Evolutionary conservation across 2,888 invertebrate genomes (phyloP), one percentile per base, ranked within the genome.

Genomic region (Sinotaia quadrata): DNA sequence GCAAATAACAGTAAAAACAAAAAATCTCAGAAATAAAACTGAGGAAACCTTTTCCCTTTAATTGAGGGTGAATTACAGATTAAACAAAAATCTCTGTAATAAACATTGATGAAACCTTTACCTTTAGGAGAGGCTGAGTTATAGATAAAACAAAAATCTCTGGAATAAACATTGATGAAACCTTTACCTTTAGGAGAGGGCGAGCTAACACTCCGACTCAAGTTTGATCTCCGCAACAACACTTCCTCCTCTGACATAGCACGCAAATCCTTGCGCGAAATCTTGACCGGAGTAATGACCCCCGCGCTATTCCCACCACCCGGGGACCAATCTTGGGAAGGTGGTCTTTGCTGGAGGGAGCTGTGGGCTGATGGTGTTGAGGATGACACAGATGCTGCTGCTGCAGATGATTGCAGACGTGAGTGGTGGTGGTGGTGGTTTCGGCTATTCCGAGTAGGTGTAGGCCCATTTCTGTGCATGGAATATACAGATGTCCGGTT

Each of bases 181-280:
- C n/a, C n/a, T 44, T 58, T 21, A 79, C 80, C 81, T 69, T 75
- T 76, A 34, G 73, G 78, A 21, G 75, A 75, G 49, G 57, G 63
- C 21, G 73, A 71, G 2, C 67, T 61, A 18, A 71, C 63, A 54
- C 80, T 80, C 18, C 81, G 75, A 62, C 78, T 81, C 62, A 81
- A 68, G 73, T 83, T 82, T 2, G 87, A 86, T 67, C 83, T 74
- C 57, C 87, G 68, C 66, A 86, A 67, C 10, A 75, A 73, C n/a
- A 87, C 77, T 63, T 87, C 87, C 63, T 84, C 85, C 18, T 85
- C 81, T 24, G 85, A 81, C 83, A 87, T 83, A 21, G 80, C 82
- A 12, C 87, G 79, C 49, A 87, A 73, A 65, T 87, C 86, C 75
- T 80, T 82, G 18, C 86, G 77, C 5, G 87, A 86, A 47, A 87